Conservation (phyloP, 2,113 vertebrate species). For the Cercocebus atys region DNA sequence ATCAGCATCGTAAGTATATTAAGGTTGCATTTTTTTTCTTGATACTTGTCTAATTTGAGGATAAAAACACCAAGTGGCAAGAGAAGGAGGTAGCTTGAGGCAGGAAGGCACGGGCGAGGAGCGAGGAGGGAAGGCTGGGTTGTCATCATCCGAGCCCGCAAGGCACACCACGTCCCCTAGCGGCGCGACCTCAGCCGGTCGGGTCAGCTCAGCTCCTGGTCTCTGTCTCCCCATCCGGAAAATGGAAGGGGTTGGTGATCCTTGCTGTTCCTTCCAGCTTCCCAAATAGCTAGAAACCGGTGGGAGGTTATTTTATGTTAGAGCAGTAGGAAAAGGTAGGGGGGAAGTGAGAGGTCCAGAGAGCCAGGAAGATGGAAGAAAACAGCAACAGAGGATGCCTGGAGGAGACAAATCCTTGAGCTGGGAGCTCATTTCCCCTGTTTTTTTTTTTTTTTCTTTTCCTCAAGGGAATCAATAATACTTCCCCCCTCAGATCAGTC, state of each 20-base stretch:
- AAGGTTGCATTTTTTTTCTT: background rate
- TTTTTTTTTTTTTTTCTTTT: background rate
- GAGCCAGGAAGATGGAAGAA: background rate
- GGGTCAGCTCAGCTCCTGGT: background rate
- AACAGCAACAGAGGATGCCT: background rate
- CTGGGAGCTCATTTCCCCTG: background rate
- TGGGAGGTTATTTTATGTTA: background rate
- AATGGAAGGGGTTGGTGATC: background rate
- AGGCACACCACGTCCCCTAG: slow-evolving; percentile 62
- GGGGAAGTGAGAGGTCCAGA: slow-evolving; percentile 17
- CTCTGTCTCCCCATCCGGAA: background rate
- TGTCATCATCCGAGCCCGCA: background rate
- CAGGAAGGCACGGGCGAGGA: background rate
- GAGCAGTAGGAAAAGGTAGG: background rate
- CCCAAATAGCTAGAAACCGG: background rate
- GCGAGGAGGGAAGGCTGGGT: background rate
- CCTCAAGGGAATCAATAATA: background rate
- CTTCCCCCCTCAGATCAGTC: fast-evolving
- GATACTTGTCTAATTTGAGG: background rate
- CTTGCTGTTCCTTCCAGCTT: background rate
- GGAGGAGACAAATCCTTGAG: background rate
- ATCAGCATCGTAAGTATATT: background rate
- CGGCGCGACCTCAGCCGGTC: background rate
- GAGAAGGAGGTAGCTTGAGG: background rate
- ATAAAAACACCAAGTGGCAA: background rate